Base-by-base conservation (phyloP, 2,888 invertebrate species). In the Pediacus dermestoides region DNA sequence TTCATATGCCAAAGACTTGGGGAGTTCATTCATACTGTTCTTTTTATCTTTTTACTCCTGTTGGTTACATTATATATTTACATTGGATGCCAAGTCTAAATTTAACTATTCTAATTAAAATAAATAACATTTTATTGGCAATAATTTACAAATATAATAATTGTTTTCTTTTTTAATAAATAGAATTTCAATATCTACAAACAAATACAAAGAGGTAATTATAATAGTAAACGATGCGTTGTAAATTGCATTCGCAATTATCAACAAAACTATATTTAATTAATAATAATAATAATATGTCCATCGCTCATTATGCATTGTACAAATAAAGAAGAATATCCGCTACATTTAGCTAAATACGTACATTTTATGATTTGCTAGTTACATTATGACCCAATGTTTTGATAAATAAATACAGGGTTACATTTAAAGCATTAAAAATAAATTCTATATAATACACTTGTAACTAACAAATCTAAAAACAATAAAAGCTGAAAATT, bases 51-150 rank as follows among this genome's bases (percentile, higher is more conserved):
- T 52, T 44, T 41, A 38, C 36, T 53, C 50, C 52, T 50, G 44
- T 48, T 42, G 30, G 48, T 34, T 22, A 32, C 36, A 46, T n/a
- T n/a, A n/a, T 47, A 43, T 50, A 50, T 50, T 44, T 50, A 51
- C 43, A 48, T 44, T 46, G 46, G 47, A 44, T 54, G 57, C 52
- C 53, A 54, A 48, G 50, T 43, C 47, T 51, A 53, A 48, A 39
- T 45, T 39, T 51, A 48, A 46, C 37, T 25, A 14, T 16, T 37
- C 9, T 32, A 34, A 48, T 48, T 49, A 53, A 55, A 55, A 55
- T 55, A 53, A 57, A 57, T 55, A 53, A 43, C 39, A 42, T 44
- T 51, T 52, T 50, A 53, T 53, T 52, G 53, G 52, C 54, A 56
- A 55, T 53, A 55, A 46, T 53, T 53, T 55, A 55, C 50, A 52